Evolutionary conservation across 2,797 vertebrate genomes (phyloP), one percentile per base, ranked within the genome.

Genomic region (Bradypodion pumilum): DNA sequence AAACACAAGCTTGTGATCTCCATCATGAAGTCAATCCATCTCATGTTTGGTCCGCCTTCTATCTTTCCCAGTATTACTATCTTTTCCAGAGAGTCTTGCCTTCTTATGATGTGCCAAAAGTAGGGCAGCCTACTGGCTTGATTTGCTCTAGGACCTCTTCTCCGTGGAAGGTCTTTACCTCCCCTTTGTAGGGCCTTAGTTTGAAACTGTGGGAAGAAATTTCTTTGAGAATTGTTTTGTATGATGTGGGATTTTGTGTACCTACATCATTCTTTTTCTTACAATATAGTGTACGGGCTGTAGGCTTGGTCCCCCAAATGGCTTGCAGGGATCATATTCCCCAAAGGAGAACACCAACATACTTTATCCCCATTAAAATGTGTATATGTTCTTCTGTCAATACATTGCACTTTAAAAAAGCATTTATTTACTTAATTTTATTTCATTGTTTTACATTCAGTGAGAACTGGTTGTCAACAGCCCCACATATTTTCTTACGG

Each of bases 371-470:
- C 6, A 27, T 7, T n/a, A 49, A 78, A 78, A 78, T 9, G 60
- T 62, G 29, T 52, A 40, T 9, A 46, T 73, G 2, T 21, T 81
- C 5, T 60, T 60, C 60, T 29, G 62, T 49, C 35, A 49, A 74
- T 62, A 74, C 35, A 4, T 74, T 60, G n/a, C 35, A 63, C 69
- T 44, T 83, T 74, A 19, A n/a, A 29, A 81, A 60, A n/a, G 32
- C 77, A 35, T 9, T 3, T 83, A 62, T 44, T 84, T 68, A 8
- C 44, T 76, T n/a, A n/a, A n/a, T n/a, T n/a, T 88, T 60, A 16
- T 81, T 2, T 27, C 42, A 65, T 84, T 77, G 46, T 44, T 27
- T 40, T 75, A 44, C 81, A 37, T 15, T 4, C 12, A 35, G 2
- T 13, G 56, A 8, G 1, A 13, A 56, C 82, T 87, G 74, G 0